A percentile compares a stretch with the other conserved stretches of the same genome.
These are phyloP conservation scores for Sebastes minor DNA, from an alignment of 2,797 vertebrate species.

Conservation along the genomic window DNA sequence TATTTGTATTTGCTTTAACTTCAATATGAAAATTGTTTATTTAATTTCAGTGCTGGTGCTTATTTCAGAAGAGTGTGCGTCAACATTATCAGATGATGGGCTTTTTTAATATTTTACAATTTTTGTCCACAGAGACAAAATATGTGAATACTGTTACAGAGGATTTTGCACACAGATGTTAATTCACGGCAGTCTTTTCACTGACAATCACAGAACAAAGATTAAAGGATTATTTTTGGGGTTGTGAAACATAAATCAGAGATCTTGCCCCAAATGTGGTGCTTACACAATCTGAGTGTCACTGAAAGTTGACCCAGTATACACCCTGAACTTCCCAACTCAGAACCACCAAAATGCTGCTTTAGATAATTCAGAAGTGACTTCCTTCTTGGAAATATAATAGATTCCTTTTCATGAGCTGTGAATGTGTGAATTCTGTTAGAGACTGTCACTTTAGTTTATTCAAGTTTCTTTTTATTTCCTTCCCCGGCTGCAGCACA, in stretches of 20 bases:
- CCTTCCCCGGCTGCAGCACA: neutral
- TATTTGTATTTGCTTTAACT: neutral
- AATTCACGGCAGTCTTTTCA: neutral
- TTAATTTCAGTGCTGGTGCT: neutral
- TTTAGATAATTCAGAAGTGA: neutral
- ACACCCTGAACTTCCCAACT: neutral
- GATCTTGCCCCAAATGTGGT: neutral
- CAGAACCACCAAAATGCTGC: neutral
- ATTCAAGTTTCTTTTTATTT: conserved; percentile 25
- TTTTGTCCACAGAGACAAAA: neutral
- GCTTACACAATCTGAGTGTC: neutral
- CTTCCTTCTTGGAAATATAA: conserved; percentile 11
- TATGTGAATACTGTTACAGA: neutral
- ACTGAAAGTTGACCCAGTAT: neutral
- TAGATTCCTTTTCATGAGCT: conserved; percentile 11
- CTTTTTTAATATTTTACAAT: neutral
- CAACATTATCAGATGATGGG: neutral
- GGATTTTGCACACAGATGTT: neutral
- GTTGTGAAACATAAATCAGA: neutral
- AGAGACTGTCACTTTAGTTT: conserved; percentile 40
- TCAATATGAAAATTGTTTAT: neutral
- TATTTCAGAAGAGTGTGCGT: neutral
- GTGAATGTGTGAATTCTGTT: conserved; percentile 15
- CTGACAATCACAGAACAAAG: neutral
- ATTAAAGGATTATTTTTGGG: neutral